phyloP scores from a whole-genome alignment of 2,888 invertebrate genomes.

The Biston stratarius region DNA sequence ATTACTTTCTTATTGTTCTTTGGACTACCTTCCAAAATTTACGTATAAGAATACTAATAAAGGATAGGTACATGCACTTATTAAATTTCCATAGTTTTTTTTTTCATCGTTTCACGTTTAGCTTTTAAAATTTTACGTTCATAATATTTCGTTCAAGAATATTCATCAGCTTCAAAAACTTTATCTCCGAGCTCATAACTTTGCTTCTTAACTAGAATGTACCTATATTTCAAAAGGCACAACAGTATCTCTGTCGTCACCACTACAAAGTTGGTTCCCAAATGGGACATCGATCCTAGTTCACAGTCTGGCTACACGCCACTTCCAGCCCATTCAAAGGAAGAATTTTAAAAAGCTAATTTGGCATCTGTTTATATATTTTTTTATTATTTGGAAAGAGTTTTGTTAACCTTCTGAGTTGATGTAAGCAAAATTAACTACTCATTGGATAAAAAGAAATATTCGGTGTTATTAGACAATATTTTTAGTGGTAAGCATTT shows the following conservation, averaged over 20 bases:
- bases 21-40: too few relatives aligned
- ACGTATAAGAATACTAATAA: too few relatives aligned
- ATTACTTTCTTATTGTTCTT: too few relatives aligned
- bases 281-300: conserved; percentile 73
- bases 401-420: background rate
- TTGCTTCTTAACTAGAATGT: conserved; percentile 33
- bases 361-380: conserved; percentile 28
- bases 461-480: too few relatives aligned
- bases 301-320: conserved; percentile 64
- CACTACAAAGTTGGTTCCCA: conserved; percentile 62
- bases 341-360: conserved; percentile 46
- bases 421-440: too few relatives aligned
- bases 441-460: too few relatives aligned
- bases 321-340: conserved; percentile 52
- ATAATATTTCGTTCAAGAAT: conserved; percentile 10
- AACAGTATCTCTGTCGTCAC: conserved; percentile 62
- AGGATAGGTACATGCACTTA: too few relatives aligned
- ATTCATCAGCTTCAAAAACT: conserved; percentile 17
- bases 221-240: conserved; percentile 45
- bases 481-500: too few relatives aligned
- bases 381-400: conserved; percentile 17
- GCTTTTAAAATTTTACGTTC: background rate
- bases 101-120: too few relatives aligned
- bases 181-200: conserved; percentile 30
- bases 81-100: too few relatives aligned